Percentiles rank a stretch among this genome's conserved stretches.
Conservation (phyloP, 2,888 invertebrate genomes). For the Calameuta pallipes region DNA sequence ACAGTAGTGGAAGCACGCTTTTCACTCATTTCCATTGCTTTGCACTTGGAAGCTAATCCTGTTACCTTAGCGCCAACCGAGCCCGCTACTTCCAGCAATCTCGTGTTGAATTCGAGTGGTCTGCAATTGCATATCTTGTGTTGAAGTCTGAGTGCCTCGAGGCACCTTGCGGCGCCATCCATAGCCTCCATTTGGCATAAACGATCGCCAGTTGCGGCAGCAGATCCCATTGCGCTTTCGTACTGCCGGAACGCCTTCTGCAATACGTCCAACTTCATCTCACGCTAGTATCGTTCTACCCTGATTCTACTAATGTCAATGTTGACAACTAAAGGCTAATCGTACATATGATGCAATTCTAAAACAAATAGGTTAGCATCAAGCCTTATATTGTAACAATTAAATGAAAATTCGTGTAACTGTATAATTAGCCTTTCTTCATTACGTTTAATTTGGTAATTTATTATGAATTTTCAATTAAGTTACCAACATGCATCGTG, state of each 20-base stretch:
- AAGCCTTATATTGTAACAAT: neutral
- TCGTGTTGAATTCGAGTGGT: slow-evolving; percentile 86
- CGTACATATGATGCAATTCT: slow-evolving; percentile 6
- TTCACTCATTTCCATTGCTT: neutral
- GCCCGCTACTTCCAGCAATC: slow-evolving; percentile 84
- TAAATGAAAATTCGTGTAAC: neutral
- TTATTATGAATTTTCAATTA: too few relatives aligned
- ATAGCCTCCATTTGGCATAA: slow-evolving; percentile 91
- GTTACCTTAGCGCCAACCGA: slow-evolving; percentile 87
- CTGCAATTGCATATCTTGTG: slow-evolving; percentile 89
- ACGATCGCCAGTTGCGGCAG: slow-evolving; percentile 83
- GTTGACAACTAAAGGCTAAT: slow-evolving; percentile 19
- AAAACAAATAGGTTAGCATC: slow-evolving; percentile 1
- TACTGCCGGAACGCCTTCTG: slow-evolving; percentile 83
- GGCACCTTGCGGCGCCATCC: slow-evolving; percentile 86
- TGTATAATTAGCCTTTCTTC: neutral
- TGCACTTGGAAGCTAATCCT: neutral
- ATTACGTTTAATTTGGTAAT: neutral
- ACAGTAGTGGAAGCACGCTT: neutral
- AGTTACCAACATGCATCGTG: neutral
- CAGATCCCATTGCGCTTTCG: slow-evolving; percentile 86
- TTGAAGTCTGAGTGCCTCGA: slow-evolving; percentile 81
- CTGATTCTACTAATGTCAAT: neutral
- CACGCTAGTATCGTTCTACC: slow-evolving; percentile 19
- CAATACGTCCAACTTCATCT: slow-evolving; percentile 35